Base-by-base conservation (phyloP, 2,888 invertebrate genomes). In the Brassicogethes aeneus region DNA sequence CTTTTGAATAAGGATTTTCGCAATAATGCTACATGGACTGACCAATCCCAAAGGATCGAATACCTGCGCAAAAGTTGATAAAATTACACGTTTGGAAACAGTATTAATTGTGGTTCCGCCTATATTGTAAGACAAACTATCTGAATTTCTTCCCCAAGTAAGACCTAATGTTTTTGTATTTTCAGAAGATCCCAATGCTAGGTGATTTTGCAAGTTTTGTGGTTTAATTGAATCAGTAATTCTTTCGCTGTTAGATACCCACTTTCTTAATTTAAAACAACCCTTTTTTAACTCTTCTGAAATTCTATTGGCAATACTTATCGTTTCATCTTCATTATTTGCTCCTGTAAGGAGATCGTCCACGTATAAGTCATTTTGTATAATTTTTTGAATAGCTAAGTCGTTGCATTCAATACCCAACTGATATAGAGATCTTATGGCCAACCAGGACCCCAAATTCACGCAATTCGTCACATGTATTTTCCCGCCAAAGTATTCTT, bases 401-500 rank as follows among this genome's bases (percentile, higher is more conserved):
- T 34, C 14, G 16, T 8, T 3, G n/a, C 23, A 23, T 10, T 23
- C 23, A 23, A 7, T 23, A 7, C 23, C 15, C 13, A 10, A 14
- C 2, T 17, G 3, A 8, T 31, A 7, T 23, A 3, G 8, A 13
- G 2, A 36, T 14, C 15, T 31, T 29, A 35, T 16, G 34, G 7
- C 10, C 10, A 13, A 40, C 16, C 2, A 35, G 7, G 33, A 33
- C 13, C 15, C 29, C 13, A 34, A 37, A 49, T 7, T n/a, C 23
- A 17, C 23, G 7, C 13, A 48, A 16, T 13, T 29, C 12, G 7
- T 43, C 41, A n/a, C 13, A 23, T 8, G 34, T 29, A 39, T 32
- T 17, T 13, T 17, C 5, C 23, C 46, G 15, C 50, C 50, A 50
- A n/a, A 48, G 16, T 7, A 48, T 47, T 16, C 34, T n/a, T 37